Evolutionary conservation across 2,888 invertebrate genomes (phyloP).

Genomic region (Drymonia ruficornis): DNA sequence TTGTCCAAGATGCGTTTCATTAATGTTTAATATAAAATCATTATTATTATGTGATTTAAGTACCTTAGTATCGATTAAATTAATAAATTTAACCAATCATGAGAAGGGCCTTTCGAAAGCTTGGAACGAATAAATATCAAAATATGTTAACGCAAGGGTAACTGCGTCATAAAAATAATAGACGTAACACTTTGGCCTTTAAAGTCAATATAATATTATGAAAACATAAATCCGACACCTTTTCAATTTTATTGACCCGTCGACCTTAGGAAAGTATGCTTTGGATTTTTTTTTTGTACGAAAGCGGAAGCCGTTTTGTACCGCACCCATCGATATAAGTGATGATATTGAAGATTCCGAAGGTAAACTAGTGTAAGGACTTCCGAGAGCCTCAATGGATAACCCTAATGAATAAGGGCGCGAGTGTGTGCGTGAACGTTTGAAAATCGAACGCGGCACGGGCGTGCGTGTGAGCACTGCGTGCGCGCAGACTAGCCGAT

Average conservation of each 20-base stretch:
- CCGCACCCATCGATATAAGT: constrained; percentile 44
- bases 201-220: constrained; percentile 64
- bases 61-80: background rate
- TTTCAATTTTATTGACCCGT: constrained; percentile 76
- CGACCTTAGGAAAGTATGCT: constrained; percentile 74
- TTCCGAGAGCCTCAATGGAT: constrained; percentile 67
- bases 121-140: constrained; percentile 55
- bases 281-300: constrained; percentile 60
- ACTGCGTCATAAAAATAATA: constrained; percentile 78
- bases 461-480: constrained; percentile 73
- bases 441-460: constrained; percentile 63
- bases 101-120: constrained; percentile 64
- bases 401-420: constrained; percentile 69
- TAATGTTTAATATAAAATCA: background rate
- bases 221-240: constrained; percentile 69
- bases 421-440: constrained; percentile 70
- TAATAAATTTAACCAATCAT: background rate
- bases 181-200: constrained; percentile 70
- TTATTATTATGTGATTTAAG: background rate
- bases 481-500: constrained; percentile 81
- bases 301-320: constrained; percentile 74
- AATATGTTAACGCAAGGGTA: constrained; percentile 72
- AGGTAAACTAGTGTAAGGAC: constrained; percentile 71
- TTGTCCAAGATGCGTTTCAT: background rate
- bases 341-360: constrained; percentile 60